phyloP scores from a whole-genome alignment of 2,888 invertebrate species.

The Notodonta ziczac region DNA sequence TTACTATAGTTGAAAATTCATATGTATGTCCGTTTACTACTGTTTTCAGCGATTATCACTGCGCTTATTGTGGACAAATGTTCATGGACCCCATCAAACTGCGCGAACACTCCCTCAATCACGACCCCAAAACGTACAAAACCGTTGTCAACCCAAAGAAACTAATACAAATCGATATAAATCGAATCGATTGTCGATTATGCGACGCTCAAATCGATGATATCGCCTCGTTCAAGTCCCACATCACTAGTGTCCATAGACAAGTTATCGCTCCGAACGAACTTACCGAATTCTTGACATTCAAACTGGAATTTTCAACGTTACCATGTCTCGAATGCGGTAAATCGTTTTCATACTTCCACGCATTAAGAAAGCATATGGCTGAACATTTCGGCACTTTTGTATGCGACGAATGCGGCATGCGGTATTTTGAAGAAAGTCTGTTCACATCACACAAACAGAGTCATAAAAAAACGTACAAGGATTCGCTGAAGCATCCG shows the following conservation, averaged over 20 bases:
- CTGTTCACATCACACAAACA: constrained; percentile 56
- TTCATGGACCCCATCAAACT: constrained; percentile 59
- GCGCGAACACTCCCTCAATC: constrained; percentile 56
- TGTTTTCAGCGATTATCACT: constrained; percentile 58
- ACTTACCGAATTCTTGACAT: constrained; percentile 62
- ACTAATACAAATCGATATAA: constrained; percentile 56
- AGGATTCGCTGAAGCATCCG: constrained; percentile 38
- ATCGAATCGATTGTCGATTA: constrained; percentile 56
- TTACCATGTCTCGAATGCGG: constrained; percentile 56
- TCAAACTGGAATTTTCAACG: constrained; percentile 52
- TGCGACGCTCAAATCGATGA: constrained; percentile 55
- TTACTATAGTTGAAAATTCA: constrained; percentile 58
- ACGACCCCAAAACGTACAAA: constrained; percentile 55
- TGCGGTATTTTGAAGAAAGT: constrained; percentile 61
- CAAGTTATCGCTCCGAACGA: constrained; percentile 37
- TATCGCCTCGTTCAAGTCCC: constrained; percentile 56
- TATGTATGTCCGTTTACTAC: constrained; percentile 64
- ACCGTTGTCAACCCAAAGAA: constrained; percentile 46
- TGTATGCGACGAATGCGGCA: constrained; percentile 58
- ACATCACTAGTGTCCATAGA: constrained; percentile 52
- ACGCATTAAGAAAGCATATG: constrained; percentile 53
- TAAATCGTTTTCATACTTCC: constrained; percentile 51
- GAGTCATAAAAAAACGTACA: constrained; percentile 13
- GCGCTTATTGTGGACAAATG: constrained; percentile 62
- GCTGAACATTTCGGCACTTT: constrained; percentile 54